Conservation (phyloP, 2,888 invertebrate genomes). For the Tiphia femorata region DNA sequence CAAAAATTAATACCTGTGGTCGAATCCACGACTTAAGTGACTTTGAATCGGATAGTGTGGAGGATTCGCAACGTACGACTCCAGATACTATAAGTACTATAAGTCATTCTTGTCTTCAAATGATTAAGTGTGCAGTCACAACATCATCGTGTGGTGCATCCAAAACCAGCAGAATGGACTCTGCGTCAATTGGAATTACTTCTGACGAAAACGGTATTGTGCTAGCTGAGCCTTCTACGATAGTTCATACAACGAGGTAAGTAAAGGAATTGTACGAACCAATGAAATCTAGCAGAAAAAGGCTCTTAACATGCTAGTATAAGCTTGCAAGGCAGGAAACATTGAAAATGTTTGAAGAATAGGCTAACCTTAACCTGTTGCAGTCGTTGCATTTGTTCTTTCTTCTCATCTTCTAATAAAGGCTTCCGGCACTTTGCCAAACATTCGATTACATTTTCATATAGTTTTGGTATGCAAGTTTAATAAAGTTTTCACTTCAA, state of each 20-base stretch:
- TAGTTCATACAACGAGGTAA: slow-evolving; percentile 40
- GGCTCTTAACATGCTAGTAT: too few species aligned
- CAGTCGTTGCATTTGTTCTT: too few species aligned
- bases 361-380: too few species aligned
- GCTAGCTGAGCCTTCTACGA: slow-evolving; percentile 32
- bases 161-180: slow-evolving; percentile 19
- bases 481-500: too few species aligned
- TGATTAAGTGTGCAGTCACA: slow-evolving; percentile 35
- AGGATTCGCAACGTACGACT: slow-evolving; percentile 18
- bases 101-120: slow-evolving; percentile 30
- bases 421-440: too few species aligned
- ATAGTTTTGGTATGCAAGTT: too few species aligned
- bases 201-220: slow-evolving; percentile 30
- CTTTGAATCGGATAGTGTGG: slow-evolving; percentile 27
- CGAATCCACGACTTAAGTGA: slow-evolving; percentile 21
- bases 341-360: too few species aligned
- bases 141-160: slow-evolving; percentile 25
- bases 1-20: slow-evolving; percentile 4
- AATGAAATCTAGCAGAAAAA: too few species aligned
- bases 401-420: too few species aligned
- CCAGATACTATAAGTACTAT: slow-evolving; percentile 21
- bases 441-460: too few species aligned
- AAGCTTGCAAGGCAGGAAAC: too few species aligned
- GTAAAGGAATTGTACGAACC: too few species aligned
- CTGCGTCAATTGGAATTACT: slow-evolving; percentile 21